Percentiles rank a stretch among this genome's conserved stretches.
These are phyloP conservation scores for Pseudolycoriella hygida DNA, from an alignment of 2,888 invertebrate genomes.

Conservation along the genomic window DNA sequence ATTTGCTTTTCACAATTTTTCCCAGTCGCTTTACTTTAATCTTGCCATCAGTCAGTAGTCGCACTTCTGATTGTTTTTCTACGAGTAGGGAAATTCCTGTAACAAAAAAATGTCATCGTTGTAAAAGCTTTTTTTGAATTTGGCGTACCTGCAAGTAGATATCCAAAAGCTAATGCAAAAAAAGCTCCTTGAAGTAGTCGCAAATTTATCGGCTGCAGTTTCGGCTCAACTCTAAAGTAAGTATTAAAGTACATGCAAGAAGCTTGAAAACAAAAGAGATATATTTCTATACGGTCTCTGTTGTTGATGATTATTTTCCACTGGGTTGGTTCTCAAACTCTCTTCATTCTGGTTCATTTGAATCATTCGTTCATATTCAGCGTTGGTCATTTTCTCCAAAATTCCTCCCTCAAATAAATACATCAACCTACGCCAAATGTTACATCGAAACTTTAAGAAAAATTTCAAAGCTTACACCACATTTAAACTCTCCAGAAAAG, in stretches of 20 bases:
- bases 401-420: constrained; percentile 60
- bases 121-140: no score
- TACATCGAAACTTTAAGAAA: no score
- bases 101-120: no score
- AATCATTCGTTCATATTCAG: constrained; percentile 54
- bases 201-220: constrained; percentile 44
- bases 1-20: no score
- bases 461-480: constrained; percentile 36
- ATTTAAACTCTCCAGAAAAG: constrained; percentile 54
- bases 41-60: no score
- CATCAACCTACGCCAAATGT: constrained; percentile 38
- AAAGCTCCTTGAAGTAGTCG: constrained; percentile 59
- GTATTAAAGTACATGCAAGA: background rate
- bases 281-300: no score
- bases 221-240: constrained; percentile 4
- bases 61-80: no score
- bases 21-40: no score
- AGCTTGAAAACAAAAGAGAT: constrained; percentile 15
- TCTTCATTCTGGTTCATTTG: constrained; percentile 30
- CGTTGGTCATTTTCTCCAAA: constrained; percentile 55
- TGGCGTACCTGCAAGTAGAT: constrained; percentile 33
- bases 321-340: constrained; percentile 9
- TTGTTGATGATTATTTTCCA: no score
- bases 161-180: constrained; percentile 46
- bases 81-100: no score